Percentiles rank a stretch among this genome's conserved stretches.
phyloP scores from a whole-genome alignment of 2,888 invertebrate species.

The Sericinus montela region DNA sequence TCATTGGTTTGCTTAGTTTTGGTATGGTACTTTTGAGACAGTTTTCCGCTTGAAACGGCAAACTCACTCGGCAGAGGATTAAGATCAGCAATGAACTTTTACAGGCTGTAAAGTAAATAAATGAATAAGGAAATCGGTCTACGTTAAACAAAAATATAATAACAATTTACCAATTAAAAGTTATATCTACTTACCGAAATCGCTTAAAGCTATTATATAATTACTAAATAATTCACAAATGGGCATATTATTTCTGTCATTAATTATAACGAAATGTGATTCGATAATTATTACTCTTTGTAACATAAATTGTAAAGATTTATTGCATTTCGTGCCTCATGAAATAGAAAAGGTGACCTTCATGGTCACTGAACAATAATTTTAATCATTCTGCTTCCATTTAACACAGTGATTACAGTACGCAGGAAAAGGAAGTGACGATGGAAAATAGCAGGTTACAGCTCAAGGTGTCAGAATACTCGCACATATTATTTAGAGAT shows the following conservation, averaged over 20 bases:
- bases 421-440: constrained; percentile 67
- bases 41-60: no score
- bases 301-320: constrained; percentile 22
- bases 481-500: constrained; percentile 31
- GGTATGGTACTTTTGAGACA: no score
- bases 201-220: no score
- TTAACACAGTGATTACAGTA: constrained; percentile 44
- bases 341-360: constrained; percentile 50
- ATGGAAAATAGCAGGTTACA: constrained; percentile 36
- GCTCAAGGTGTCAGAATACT: constrained; percentile 52
- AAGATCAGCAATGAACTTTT: no score
- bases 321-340: constrained; percentile 31
- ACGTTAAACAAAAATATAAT: no score
- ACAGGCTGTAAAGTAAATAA: no score
- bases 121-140: no score
- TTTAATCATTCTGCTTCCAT: constrained; percentile 38
- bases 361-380: constrained; percentile 38
- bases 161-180: no score
- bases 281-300: constrained; percentile 19
- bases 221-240: neutral
- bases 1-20: no score
- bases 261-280: constrained; percentile 18
- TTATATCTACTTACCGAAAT: no score
- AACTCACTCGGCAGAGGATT: no score
- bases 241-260: constrained; percentile 9